These are phyloP conservation scores for Rambutsinella grinnellia DNA, from an alignment of 2,888 invertebrate species.

Conservation along the genomic window DNA sequence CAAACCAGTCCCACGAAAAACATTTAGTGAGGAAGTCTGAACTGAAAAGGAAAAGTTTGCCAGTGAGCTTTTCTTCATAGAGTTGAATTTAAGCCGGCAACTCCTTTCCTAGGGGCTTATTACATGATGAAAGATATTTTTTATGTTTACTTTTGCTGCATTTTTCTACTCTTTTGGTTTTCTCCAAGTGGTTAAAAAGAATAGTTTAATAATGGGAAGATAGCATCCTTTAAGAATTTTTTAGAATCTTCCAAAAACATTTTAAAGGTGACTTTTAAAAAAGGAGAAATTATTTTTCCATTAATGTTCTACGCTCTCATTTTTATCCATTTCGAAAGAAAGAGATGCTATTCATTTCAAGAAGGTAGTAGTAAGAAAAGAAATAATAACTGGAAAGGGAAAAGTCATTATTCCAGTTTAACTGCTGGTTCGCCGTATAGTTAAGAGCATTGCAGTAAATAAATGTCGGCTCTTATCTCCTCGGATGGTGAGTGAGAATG, in stretches of 20 bases:
- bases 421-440: slow-evolving; percentile 4
- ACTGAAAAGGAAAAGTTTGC: too few relatives aligned
- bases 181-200: too few relatives aligned
- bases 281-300: slow-evolving; percentile 47
- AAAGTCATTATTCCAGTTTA: not conserved
- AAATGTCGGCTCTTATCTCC: not conserved
- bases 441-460: slow-evolving; percentile 13
- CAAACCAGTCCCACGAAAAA: too few relatives aligned
- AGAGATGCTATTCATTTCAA: too few relatives aligned
- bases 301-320: slow-evolving; percentile 41
- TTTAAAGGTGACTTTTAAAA: not conserved
- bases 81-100: too few relatives aligned
- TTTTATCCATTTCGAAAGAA: slow-evolving; percentile 21
- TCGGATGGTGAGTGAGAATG: not conserved
- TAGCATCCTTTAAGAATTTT: too few relatives aligned
- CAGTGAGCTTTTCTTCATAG: too few relatives aligned
- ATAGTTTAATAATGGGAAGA: too few relatives aligned
- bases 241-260: too few relatives aligned
- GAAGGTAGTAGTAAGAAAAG: too few relatives aligned
- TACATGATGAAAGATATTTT: not conserved
- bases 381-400: not conserved
- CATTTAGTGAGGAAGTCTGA: too few relatives aligned
- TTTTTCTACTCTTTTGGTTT: not conserved
- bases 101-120: too few relatives aligned
- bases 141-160: slow-evolving; percentile 4